Conservation (phyloP, 2,888 invertebrate genomes). For the Callinectes sapidus region DNA sequence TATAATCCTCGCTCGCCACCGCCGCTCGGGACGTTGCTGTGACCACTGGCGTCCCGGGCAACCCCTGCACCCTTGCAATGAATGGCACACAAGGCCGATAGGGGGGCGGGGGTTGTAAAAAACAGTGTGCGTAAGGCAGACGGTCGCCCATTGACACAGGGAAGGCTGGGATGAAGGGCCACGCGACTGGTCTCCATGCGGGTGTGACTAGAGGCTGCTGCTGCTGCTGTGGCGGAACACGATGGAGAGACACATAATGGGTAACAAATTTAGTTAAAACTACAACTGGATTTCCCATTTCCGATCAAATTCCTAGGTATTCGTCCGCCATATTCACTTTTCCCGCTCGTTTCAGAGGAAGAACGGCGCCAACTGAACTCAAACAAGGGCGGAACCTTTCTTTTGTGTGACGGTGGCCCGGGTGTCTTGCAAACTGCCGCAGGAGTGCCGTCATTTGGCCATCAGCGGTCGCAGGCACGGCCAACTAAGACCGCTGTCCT, state of each 20-base stretch:
- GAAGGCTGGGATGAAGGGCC: not conserved
- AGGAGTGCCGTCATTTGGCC: not conserved
- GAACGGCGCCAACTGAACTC: not conserved
- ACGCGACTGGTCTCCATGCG: not conserved
- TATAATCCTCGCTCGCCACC: not conserved
- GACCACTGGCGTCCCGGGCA: not conserved
- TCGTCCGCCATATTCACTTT: not conserved
- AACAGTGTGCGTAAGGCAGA: slow-evolving; percentile 23
- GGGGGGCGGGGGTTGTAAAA: not conserved
- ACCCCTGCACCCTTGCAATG: slow-evolving; percentile 45
- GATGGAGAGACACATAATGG: not conserved
- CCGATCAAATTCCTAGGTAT: not conserved
- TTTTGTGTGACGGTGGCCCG: not conserved
- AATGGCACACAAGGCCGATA: slow-evolving; percentile 20
- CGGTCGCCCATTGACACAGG: slow-evolving; percentile 25
- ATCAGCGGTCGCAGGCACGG: not conserved
- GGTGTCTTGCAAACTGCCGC: not conserved
- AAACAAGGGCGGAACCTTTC: not conserved
- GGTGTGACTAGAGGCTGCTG: not conserved
- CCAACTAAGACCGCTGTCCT: slow-evolving; percentile 4
- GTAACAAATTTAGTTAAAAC: not conserved
- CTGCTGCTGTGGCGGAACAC: not conserved
- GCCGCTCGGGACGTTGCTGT: not conserved
- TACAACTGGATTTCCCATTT: not conserved
- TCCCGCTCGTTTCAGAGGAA: not conserved